These are phyloP conservation scores for Parauchenoglanis ngamensis DNA, from an alignment of 2,797 vertebrate genomes.

Conservation along the genomic window DNA sequence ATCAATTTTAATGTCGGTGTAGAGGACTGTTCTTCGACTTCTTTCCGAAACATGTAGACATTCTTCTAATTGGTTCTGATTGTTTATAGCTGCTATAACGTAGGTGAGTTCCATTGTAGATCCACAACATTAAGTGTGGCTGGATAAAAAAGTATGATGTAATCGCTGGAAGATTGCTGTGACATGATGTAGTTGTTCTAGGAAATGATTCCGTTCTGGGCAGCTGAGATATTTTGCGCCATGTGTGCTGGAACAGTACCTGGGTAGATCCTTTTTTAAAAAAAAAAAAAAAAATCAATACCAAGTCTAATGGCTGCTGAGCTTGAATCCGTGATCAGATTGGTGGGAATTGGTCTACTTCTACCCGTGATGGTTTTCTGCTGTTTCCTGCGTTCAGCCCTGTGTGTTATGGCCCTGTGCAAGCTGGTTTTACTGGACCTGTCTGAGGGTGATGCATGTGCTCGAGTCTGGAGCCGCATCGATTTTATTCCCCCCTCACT, in stretches of 20 bases:
- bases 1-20: neutral
- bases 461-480: neutral
- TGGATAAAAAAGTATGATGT: neutral
- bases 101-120: too few species aligned
- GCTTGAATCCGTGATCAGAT: neutral
- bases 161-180: neutral
- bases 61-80: neutral
- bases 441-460: neutral
- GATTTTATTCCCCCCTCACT: neutral
- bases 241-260: neutral
- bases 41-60: neutral
- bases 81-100: too few species aligned
- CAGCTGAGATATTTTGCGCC: neutral
- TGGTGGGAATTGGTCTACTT: neutral
- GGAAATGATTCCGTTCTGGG: neutral
- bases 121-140: neutral
- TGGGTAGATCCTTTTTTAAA: neutral
- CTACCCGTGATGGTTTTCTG: neutral
- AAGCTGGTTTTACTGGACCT: neutral
- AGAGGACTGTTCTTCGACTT: neutral
- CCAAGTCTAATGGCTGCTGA: neutral
- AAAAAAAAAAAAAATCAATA: neutral
- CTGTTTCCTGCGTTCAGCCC: neutral
- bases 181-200: neutral
- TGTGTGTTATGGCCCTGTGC: too few species aligned